Evolutionary conservation across 2,888 invertebrate species (phyloP).

Genomic region (Dryobotodes eremita): DNA sequence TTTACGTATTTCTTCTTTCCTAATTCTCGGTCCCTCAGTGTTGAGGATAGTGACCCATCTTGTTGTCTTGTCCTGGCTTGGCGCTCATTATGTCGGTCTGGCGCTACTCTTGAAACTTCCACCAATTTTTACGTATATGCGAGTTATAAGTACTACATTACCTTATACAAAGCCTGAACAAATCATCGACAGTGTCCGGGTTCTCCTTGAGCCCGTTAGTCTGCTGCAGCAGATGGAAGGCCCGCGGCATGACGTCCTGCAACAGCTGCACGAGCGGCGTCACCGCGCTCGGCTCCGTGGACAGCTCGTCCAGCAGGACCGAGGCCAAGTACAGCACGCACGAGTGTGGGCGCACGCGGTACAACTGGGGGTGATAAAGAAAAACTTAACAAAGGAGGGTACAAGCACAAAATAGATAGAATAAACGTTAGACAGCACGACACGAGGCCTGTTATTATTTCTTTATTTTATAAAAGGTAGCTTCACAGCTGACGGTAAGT

Average conservation of each 20-base stretch:
- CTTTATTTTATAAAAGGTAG: no score
- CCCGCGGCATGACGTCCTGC: slow-evolving; percentile 95
- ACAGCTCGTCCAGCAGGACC: slow-evolving; percentile 96
- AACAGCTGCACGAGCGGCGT: slow-evolving; percentile 96
- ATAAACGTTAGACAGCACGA: no score
- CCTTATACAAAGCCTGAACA: slow-evolving; percentile 96
- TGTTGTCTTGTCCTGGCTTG: background rate
- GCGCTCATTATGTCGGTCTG: background rate
- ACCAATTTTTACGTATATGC: background rate
- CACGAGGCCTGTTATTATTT: no score
- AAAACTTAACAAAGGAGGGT: no score
- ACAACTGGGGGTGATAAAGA: slow-evolving; percentile 80
- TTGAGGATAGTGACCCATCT: background rate
- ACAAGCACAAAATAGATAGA: no score
- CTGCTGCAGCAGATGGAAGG: slow-evolving; percentile 95
- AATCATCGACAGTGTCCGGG: slow-evolving; percentile 99
- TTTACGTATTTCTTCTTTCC: background rate
- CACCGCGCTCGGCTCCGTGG: slow-evolving; percentile 92
- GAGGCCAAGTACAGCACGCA: slow-evolving; percentile 95
- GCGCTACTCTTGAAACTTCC: background rate
- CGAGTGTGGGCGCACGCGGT: slow-evolving; percentile 93
- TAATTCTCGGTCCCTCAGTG: background rate
- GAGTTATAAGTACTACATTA: background rate
- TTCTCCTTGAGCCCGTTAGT: slow-evolving; percentile 96
- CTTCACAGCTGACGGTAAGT: no score